Base-by-base conservation (phyloP, 2,888 invertebrate genomes). In the Brachyptera risi region DNA sequence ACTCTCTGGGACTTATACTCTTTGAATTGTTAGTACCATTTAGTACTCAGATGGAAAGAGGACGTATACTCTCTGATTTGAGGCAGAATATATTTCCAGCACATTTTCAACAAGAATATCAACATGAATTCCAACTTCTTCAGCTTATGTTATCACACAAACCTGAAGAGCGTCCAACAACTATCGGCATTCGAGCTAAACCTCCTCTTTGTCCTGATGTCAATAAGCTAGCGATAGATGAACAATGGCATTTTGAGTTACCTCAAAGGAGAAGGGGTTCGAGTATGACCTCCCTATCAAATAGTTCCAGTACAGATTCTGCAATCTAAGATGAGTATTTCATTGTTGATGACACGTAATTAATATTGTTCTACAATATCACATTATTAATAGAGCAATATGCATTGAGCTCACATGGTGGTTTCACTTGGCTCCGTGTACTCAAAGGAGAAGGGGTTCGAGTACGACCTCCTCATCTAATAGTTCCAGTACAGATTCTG, bases 11-110 rank as follows among this genome's bases (percentile, higher is more conserved):
- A 0, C 80, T 99, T 62, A 95, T 99, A 64, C 83, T 96, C 67
- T 92, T 96, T 74, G 99, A 99, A 77, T 74, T 99, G 60, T 78
- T 97, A 42, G 86, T 90, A 58, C 92, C 94, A 17, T 97, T 98
- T 75, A 77, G 79, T 9, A 98, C 98, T 0, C 90, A 93, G 75
- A 88, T 94, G 83, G 98, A 99, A 76, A 81, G 97, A 57, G 81
- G 89, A 64, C 75, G 80, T 40, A 83, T 85, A 5, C 76, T 94
- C 56, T 78, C 82, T 59, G 77, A 82, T 65, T 78, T 91, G 38
- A 80, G 90, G 56, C 80, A 82, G 50, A 82, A 84, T 2, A 74
- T 76, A 17, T 92, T 89, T 74, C 92, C 95, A 0, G 69, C 74
- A 1, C 75, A 83, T 37, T 95, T 96, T 73, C 71, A 74, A 0